Conservation (phyloP, 2,113 vertebrate species). For the Vidua macroura region DNA sequence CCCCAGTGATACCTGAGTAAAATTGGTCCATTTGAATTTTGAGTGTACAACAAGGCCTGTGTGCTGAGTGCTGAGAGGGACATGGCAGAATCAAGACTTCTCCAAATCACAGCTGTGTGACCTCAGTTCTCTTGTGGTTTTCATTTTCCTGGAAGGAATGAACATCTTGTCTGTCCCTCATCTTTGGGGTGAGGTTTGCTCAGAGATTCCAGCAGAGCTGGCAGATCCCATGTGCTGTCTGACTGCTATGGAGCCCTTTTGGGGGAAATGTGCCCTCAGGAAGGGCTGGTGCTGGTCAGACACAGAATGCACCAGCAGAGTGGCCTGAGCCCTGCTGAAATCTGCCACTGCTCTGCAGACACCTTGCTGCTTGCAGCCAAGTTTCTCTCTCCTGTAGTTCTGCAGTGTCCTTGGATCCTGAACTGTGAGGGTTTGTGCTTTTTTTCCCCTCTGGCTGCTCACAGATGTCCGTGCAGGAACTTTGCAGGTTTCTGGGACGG, state of each 20-base stretch:
- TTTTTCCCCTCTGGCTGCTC: background rate
- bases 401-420: conserved; percentile 41
- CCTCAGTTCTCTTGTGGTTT: background rate
- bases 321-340: background rate
- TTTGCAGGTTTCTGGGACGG: background rate
- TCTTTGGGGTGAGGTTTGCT: background rate
- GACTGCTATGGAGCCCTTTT: accelerated
- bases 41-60: background rate
- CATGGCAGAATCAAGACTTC: background rate
- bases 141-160: background rate
- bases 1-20: background rate
- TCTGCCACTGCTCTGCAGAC: background rate
- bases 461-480: accelerated
- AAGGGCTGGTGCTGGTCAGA: background rate
- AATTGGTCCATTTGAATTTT: background rate
- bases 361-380: conserved; percentile 15
- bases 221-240: background rate
- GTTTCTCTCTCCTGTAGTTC: background rate
- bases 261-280: background rate
- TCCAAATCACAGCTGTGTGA: background rate
- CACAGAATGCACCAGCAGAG: background rate
- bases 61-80: background rate
- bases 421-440: background rate
- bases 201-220: background rate
- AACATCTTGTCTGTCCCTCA: background rate